Evolutionary conservation across 2,113 vertebrate species (phyloP), one percentile per base, ranked within the genome.

Genomic region (Phoxinus phoxinus): DNA sequence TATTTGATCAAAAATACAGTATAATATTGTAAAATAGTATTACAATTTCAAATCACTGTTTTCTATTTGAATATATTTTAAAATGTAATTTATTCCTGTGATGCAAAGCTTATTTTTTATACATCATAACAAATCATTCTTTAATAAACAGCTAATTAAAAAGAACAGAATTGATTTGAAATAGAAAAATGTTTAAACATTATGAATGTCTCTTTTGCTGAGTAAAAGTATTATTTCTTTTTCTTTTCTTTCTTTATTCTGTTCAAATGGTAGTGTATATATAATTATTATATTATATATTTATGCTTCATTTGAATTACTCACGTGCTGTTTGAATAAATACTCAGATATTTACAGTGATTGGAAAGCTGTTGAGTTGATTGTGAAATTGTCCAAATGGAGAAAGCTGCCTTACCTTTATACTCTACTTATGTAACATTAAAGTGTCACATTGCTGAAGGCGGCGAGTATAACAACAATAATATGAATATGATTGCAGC

Each of bases 401-500:
- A 67, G 6, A 71, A 71, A 71, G 71, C 41, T 73, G 37, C 23
- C 13, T 74, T 46, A 25, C 12, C 6, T 48, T 74, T 46, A 46
- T 13, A 37, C 75, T 78, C 30, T 58, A 13, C 46, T 15, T 76
- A 15, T 75, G 46, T 56, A 77, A 23, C 27, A 12, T 35, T 61
- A 32, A 75, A 32, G 77, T 37, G 77, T 80, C 21, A 44, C 53
- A 59, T 80, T 80, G 35, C n/a, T 80, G n/a, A 48, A 74, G 72
- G 37, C 23, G 12, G 15, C n/a, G 17, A 15, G 74, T 76, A 21
- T 76, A 53, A 53, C 32, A 48, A 53, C 27, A 76, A 44, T 61
- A 25, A 23, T 37, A 25, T 44, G 58, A 63, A 63, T 53, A 80
- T 80, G 12, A 61, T 63, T 41, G 1, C 23, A 0, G 56, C 56